Conservation (phyloP, 1,140 invertebrate genomes). For the Zaprionus africanus region DNA sequence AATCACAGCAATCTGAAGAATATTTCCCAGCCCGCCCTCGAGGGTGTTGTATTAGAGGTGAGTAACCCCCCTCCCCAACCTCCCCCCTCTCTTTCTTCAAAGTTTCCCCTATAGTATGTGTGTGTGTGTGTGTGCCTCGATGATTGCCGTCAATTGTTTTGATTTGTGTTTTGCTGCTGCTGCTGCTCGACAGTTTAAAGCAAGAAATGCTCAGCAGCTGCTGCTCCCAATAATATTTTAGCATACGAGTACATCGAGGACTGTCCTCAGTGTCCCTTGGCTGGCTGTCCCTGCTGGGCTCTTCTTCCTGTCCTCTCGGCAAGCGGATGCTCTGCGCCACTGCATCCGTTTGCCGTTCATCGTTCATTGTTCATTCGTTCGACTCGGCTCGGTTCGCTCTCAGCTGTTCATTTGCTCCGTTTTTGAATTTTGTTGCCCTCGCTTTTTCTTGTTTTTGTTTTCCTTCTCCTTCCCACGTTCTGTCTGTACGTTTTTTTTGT, state of each 20-base stretch:
- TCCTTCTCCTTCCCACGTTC: not conserved
- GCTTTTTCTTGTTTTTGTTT: slow-evolving; percentile 14
- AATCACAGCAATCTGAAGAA: slow-evolving; percentile 86
- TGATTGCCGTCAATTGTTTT: slow-evolving; percentile 84
- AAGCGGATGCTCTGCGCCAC: slow-evolving; percentile 67
- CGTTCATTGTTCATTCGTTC: slow-evolving; percentile 44
- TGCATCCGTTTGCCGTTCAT: slow-evolving; percentile 64
- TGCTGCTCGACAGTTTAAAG: slow-evolving; percentile 43
- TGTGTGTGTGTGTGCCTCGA: slow-evolving; percentile 34
- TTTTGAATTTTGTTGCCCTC: slow-evolving; percentile 24
- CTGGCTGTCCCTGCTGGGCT: slow-evolving; percentile 7
- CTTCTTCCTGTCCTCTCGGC: slow-evolving; percentile 42
- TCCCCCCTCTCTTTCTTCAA: slow-evolving; percentile 16
- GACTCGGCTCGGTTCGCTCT: not conserved
- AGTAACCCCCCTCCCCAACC: slow-evolving; percentile 48
- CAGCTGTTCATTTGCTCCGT: slow-evolving; percentile 9
- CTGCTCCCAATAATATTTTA: slow-evolving; percentile 77
- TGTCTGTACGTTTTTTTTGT: slow-evolving; percentile 27
- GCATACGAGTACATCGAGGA: slow-evolving; percentile 45
- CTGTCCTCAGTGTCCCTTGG: slow-evolving; percentile 5
- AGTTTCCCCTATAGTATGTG: slow-evolving; percentile 1
- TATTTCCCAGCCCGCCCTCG: slow-evolving; percentile 86
- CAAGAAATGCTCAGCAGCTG: slow-evolving; percentile 68
- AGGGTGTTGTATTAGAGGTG: slow-evolving; percentile 84
- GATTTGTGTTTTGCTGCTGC: slow-evolving; percentile 51